These are phyloP conservation scores for Nanorana parkeri DNA, from an alignment of 2,113 vertebrate genomes.

Conservation along the genomic window DNA sequence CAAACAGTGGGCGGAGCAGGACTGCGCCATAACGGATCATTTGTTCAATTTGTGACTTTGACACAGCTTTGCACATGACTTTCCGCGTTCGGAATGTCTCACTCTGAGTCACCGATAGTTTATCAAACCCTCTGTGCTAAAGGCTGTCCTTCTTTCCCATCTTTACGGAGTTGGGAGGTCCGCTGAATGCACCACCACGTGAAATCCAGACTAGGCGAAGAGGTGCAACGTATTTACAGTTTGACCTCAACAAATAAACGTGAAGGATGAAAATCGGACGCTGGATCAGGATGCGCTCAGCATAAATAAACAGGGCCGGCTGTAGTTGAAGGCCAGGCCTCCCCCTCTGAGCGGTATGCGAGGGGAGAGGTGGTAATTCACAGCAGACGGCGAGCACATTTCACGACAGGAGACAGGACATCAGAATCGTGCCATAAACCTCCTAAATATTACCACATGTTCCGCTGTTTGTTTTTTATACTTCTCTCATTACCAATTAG, in stretches of 20 bases:
- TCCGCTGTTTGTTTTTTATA: neutral
- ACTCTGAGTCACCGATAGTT: no score
- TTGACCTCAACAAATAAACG: constrained; percentile 3
- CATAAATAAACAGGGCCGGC: constrained; percentile 21
- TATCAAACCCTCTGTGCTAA: no score
- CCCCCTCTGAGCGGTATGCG: constrained; percentile 2
- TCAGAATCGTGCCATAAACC: constrained; percentile 38
- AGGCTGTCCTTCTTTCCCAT: no score
- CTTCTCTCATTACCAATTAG: constrained; percentile 25
- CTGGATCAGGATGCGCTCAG: neutral
- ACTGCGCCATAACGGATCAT: no score
- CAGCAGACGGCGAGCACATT: constrained; percentile 26
- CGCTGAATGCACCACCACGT: no score
- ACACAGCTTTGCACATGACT: no score
- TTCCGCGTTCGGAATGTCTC: no score
- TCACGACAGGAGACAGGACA: constrained; percentile 37
- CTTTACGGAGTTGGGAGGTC: no score
- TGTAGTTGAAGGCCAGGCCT: constrained; percentile 16
- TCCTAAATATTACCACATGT: constrained; percentile 45
- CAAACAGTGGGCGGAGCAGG: no score
- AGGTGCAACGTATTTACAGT: neutral
- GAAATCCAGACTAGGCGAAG: neutral
- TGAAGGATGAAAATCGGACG: neutral
- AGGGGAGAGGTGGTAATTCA: constrained; percentile 36
- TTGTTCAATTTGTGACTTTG: no score